Conservation (phyloP, 2,888 invertebrate genomes). For the Terebella lapidaria region DNA sequence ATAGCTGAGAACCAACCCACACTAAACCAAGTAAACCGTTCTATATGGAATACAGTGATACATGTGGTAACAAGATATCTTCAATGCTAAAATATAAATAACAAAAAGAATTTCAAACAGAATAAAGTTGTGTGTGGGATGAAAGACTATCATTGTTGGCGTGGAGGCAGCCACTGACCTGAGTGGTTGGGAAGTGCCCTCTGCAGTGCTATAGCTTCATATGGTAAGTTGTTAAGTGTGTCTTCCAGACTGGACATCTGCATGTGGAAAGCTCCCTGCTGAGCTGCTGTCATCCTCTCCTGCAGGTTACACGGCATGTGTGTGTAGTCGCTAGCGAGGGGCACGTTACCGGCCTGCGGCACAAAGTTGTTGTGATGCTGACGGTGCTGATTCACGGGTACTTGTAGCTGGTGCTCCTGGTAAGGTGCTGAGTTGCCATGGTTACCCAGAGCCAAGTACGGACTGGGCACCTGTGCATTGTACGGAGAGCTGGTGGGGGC, state of each 20-base stretch:
- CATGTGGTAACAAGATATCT: too few relatives aligned
- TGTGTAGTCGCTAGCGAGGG: slow-evolving; percentile 16
- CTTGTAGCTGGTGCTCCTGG: slow-evolving; percentile 9
- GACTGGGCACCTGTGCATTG: too few relatives aligned
- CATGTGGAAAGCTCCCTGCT: slow-evolving; percentile 11
- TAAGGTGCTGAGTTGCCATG: slow-evolving; percentile 11
- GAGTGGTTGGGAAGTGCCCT: slow-evolving; percentile 19
- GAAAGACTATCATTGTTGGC: too few relatives aligned
- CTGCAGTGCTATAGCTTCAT: slow-evolving; percentile 21
- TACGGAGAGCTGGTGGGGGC: too few relatives aligned
- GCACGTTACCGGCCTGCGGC: slow-evolving; percentile 7
- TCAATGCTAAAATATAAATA: too few relatives aligned
- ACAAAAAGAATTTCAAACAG: too few relatives aligned
- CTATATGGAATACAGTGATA: too few relatives aligned
- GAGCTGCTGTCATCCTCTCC: slow-evolving; percentile 19
- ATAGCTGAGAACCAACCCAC: too few relatives aligned
- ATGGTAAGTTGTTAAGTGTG: slow-evolving; percentile 22
- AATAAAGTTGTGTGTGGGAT: too few relatives aligned
- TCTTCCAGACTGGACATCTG: slow-evolving; percentile 16
- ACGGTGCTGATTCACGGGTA: slow-evolving; percentile 4
- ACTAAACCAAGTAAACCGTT: too few relatives aligned
- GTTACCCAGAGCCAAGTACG: too few relatives aligned
- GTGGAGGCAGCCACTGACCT: too few relatives aligned
- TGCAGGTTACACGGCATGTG: slow-evolving; percentile 25
- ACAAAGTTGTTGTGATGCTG: slow-evolving; percentile 3